phyloP scores from a whole-genome alignment of 1,140 invertebrate species.

The Aleiodes sp. region DNA sequence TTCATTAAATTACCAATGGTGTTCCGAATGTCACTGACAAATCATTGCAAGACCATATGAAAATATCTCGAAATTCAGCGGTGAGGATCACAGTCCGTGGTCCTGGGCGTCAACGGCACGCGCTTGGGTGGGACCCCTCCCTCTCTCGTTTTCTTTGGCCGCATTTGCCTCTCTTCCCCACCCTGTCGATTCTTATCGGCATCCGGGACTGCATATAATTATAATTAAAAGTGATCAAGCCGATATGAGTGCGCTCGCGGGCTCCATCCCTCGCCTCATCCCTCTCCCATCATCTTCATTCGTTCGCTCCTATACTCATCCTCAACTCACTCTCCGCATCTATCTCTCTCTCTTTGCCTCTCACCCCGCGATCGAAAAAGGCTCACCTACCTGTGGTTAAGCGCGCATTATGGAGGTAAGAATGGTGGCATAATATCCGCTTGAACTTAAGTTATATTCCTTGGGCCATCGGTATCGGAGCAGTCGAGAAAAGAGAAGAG shows the following conservation, averaged over 20 bases:
- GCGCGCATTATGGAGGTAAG: slow-evolving; percentile 55
- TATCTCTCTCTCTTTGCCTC: slow-evolving; percentile 36
- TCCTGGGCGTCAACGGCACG: slow-evolving; percentile 63
- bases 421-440: slow-evolving; percentile 66
- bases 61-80: not conserved
- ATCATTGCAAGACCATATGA: too few species aligned
- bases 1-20: too few species aligned
- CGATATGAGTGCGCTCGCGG: slow-evolving; percentile 49
- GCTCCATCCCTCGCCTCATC: slow-evolving; percentile 17
- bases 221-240: slow-evolving; percentile 66
- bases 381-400: slow-evolving; percentile 58
- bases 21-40: too few species aligned
- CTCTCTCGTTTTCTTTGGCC: slow-evolving; percentile 24
- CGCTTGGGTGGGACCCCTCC: slow-evolving; percentile 58
- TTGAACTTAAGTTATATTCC: slow-evolving; percentile 63
- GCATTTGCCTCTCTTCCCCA: slow-evolving; percentile 38
- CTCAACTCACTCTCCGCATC: slow-evolving; percentile 15
- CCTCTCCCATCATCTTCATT: slow-evolving; percentile 10
- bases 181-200: slow-evolving; percentile 57
- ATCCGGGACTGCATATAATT: slow-evolving; percentile 62
- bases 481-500: not conserved
- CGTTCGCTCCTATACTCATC: not conserved
- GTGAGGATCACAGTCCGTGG: slow-evolving; percentile 10
- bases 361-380: slow-evolving; percentile 41
- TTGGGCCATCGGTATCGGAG: slow-evolving; percentile 50